Evolutionary conservation across 2,797 vertebrate genomes (phyloP), one percentile per base, ranked within the genome.

Genomic region (Sebastes elongatus): DNA sequence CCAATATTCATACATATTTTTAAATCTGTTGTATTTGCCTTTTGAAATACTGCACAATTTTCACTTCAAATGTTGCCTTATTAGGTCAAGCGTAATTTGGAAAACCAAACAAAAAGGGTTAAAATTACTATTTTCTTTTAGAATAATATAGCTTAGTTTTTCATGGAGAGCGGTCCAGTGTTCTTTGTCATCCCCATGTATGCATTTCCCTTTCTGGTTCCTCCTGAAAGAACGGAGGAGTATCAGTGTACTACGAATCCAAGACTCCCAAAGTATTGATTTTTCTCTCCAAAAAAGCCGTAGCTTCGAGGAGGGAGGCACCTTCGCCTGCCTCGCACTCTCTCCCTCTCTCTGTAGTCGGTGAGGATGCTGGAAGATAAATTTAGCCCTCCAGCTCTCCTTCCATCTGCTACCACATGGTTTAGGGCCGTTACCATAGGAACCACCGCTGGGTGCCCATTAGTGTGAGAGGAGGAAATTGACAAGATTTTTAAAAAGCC

Each of bases 331-430:
- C 80, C 85, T 88, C 78, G 5, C 84, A 18, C 42, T 73, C 88
- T 78, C 81, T 76, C 88, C 46, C 78, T 90, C 90, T 81, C 55
- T 59, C 59, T 92, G 88, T 93, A 94, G 91, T 94, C 89, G 81
- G 88, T 83, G 90, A 95, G 94, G 94, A 95, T 96, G 92, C 95
- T 95, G 90, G 90, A 90, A 95, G 95, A 96, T 96, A 96, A 95
- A 96, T 96, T 96, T 96, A 96, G 95, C 95, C 95, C 92, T 95
- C 93, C 90, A 95, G 95, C 94, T 96, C 95, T 95, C 91, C 93
- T 94, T 96, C 95, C 95, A 96, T 96, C 96, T 96, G 95, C 94
- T 95, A 93, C 94, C 92, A 93, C 95, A 95, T 96, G 95, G 95
- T 96, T 96, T 96, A 94, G 95, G 94, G 94, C 94, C 90, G 96